These are phyloP conservation scores for Phodopus roborovskii DNA, from an alignment of 2,113 vertebrate genomes.

Conservation along the genomic window DNA sequence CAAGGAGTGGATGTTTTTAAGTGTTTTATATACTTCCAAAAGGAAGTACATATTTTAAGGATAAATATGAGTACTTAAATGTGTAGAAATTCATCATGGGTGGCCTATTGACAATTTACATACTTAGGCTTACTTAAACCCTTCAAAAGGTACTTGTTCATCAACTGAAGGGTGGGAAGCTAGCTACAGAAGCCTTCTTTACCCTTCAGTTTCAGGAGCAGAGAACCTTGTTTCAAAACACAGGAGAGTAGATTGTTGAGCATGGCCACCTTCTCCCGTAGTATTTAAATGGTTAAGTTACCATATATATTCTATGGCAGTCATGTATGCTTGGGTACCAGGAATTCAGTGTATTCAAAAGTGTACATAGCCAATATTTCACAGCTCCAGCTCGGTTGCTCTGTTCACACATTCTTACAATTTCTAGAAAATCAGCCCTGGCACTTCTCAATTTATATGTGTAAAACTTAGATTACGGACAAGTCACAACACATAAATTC, in stretches of 20 bases:
- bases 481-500: slow-evolving; percentile 53
- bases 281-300: background rate
- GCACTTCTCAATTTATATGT: slow-evolving; percentile 52
- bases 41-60: background rate
- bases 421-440: slow-evolving; percentile 31
- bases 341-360: background rate
- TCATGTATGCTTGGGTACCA: slow-evolving; percentile 11
- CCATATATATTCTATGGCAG: background rate
- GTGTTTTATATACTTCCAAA: background rate
- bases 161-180: background rate
- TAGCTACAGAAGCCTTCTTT: background rate
- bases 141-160: background rate
- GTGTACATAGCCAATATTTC: slow-evolving; percentile 19
- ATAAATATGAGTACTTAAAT: background rate
- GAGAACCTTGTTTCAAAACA: background rate
- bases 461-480: slow-evolving; percentile 31
- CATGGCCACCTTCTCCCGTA: background rate
- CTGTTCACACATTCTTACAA: background rate
- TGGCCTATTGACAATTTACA: background rate
- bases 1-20: background rate
- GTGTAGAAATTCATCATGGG: background rate
- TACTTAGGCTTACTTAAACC: background rate
- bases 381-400: background rate
- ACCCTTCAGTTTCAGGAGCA: background rate
- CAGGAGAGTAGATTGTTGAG: background rate